Conservation (phyloP, 1,140 invertebrate genomes). For the Drosophila rufa region DNA sequence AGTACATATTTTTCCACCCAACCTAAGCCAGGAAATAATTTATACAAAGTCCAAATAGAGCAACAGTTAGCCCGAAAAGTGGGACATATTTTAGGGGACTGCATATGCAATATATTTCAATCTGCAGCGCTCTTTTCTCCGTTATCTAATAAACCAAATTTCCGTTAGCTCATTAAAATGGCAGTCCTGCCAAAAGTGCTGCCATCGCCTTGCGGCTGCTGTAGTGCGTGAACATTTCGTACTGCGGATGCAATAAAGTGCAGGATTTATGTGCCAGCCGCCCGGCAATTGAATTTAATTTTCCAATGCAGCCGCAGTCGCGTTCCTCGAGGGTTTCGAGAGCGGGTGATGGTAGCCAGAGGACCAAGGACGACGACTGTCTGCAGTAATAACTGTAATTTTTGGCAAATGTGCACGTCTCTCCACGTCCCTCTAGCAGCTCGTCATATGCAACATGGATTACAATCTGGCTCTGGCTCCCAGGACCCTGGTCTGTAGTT, state of each 20-base stretch:
- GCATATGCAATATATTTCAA: conserved; percentile 7
- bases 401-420: conserved; percentile 72
- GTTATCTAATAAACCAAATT: conserved; percentile 67
- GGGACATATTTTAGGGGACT: neutral
- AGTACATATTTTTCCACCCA: neutral
- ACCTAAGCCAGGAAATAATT: neutral
- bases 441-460: conserved; percentile 48
- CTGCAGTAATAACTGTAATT: conserved; percentile 83
- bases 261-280: conserved; percentile 73
- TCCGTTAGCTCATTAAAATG: conserved; percentile 76
- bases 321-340: conserved; percentile 44
- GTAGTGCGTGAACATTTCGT: conserved; percentile 65
- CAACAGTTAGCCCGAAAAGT: neutral
- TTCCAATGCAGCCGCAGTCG: conserved; percentile 64
- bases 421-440: conserved; percentile 8
- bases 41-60: no score
- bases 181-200: conserved; percentile 41
- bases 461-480: conserved; percentile 27
- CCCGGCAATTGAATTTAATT: conserved; percentile 82
- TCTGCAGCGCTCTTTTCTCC: conserved; percentile 8
- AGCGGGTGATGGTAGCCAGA: neutral
- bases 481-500: conserved; percentile 21
- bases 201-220: conserved; percentile 19
- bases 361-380: conserved; percentile 59
- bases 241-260: conserved; percentile 81